Conservation (phyloP, 1,140 invertebrate species). For the Macrostomum lignano region DNA sequence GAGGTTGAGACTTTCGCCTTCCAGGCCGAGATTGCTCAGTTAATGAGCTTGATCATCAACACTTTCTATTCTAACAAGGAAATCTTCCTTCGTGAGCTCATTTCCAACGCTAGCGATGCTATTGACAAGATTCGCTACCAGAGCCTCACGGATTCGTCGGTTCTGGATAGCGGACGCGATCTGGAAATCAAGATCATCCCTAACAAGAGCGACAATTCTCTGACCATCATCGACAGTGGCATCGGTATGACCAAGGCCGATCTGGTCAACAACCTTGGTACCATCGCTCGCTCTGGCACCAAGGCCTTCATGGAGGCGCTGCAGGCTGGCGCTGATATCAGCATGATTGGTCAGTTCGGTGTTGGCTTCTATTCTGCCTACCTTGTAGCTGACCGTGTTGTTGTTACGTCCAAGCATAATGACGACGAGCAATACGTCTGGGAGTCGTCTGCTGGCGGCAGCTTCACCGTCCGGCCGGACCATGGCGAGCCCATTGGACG, state of each 20-base stretch:
- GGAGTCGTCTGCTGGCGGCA: conserved; percentile 71
- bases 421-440: conserved; percentile 72
- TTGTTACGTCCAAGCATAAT: conserved; percentile 73
- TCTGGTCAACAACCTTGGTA: conserved; percentile 72
- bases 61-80: conserved; percentile 99
- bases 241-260: conserved; percentile 88
- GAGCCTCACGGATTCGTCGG: conserved; percentile 53
- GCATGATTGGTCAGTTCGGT: conserved; percentile 90
- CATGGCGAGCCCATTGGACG: conserved; percentile 42
- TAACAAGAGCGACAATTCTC: conserved; percentile 54
- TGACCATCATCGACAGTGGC: conserved; percentile 69
- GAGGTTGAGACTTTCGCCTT: conserved; percentile 43
- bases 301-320: conserved; percentile 78
- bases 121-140: conserved; percentile 45
- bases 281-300: conserved; percentile 76
- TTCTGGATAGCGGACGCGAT: conserved; percentile 17
- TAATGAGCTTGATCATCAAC: conserved; percentile 95
- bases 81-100: conserved; percentile 87
- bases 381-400: conserved; percentile 66
- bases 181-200: conserved; percentile 64
- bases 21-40: conserved; percentile 69
- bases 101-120: conserved; percentile 57
- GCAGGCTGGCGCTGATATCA: conserved; percentile 61
- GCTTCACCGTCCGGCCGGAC: conserved; percentile 50
- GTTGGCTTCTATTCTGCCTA: conserved; percentile 94